Evolutionary conservation across 1,140 invertebrate genomes (phyloP), one percentile per base, ranked within the genome.

Genomic region (Plodia interpunctella): DNA sequence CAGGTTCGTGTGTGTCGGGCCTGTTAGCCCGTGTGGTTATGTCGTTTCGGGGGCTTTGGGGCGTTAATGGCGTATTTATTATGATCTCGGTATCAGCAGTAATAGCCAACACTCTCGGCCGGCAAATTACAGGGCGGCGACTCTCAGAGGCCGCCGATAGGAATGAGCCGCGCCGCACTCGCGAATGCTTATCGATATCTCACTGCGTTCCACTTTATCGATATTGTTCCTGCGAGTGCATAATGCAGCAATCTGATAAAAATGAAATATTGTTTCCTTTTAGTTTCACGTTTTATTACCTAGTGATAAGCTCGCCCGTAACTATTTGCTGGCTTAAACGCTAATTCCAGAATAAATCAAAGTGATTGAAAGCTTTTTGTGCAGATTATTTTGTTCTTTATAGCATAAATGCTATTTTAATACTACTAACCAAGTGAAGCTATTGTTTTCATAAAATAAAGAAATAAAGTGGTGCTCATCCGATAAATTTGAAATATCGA

Each of bases 41-140:
- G 77, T 76, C 76, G 77, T 86, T 87, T 85, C 80, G 82, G 83
- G 79, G 80, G 80, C 78, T 78, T 73, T 66, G 80, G 80, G 81
- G 84, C 84, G 86, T 86, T 88, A 87, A 88, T 87, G 84, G 84
- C 72, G 80, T 88, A 88, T 88, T 88, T 88, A 88, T 88, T 87
- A 88, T 86, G 84, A 89, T 89, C 83, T 79, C 73, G 79, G 84
- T 84, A 87, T 88, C 83, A 83, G 80, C 73, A 66, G 83, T 88
- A 89, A 87, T 89, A 78, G 83, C 83, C 83, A 76, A 81, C 81
- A 85, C 84, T 87, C 68, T 76, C 66, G 74, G 83, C 72, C 80
- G 79, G 77, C 83, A 89, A 89, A 89, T 89, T 89, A 89, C 82
- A 89, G 87, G 87, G 87, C 87, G 83, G 87, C 80, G 38, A 60